These are phyloP conservation scores for Clepsis dumicolana DNA, from an alignment of 2,888 invertebrate genomes.

Conservation along the genomic window DNA sequence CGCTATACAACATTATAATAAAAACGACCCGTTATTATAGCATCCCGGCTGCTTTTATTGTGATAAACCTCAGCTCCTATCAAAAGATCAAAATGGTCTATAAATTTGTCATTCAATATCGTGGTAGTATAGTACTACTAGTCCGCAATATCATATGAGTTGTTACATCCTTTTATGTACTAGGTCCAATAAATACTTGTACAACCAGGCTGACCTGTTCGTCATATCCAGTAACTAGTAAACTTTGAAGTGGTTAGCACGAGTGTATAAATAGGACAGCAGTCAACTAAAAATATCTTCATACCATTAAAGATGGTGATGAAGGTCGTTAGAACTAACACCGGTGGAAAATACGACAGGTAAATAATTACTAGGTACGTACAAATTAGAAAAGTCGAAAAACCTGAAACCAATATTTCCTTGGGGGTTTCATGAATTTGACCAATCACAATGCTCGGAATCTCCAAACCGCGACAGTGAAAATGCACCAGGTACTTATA, in stretches of 20 bases:
- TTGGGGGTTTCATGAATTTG: no score
- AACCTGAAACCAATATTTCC: no score
- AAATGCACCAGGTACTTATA: no score
- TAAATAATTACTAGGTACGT: not conserved
- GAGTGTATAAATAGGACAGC: not conserved
- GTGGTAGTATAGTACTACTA: not conserved
- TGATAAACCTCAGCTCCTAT: constrained; percentile 18
- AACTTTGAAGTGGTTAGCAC: not conserved
- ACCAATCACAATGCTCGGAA: no score
- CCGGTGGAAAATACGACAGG: no score
- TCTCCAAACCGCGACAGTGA: no score
- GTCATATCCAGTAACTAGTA: not conserved
- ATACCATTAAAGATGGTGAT: not conserved
- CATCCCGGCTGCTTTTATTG: no score
- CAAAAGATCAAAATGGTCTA: constrained; percentile 30
- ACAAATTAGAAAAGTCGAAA: no score
- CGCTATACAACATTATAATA: no score
- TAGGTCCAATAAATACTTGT: constrained; percentile 5
- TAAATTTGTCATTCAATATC: constrained; percentile 32
- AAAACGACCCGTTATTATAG: no score
- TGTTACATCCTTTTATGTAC: not conserved
- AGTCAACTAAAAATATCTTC: not conserved
- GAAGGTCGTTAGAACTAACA: not conserved
- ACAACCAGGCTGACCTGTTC: not conserved
- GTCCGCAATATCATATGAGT: constrained; percentile 7